Conservation (phyloP, 2,113 vertebrate genomes). For the Myotis davidii region DNA sequence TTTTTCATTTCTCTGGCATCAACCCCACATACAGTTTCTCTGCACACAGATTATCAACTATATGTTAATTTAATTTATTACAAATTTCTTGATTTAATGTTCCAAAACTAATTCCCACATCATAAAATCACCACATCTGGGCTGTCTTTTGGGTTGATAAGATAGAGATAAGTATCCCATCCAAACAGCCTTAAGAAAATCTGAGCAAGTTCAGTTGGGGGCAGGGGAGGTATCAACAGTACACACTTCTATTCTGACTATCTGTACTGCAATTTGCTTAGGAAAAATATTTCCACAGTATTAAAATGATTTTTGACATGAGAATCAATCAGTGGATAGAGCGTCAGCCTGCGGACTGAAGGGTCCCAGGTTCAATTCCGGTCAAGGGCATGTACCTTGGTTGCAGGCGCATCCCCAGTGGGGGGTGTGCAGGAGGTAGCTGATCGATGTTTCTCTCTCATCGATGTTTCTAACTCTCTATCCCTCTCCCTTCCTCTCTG, state of each 20-base stretch:
- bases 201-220: background rate
- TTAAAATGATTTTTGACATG: constrained; percentile 12
- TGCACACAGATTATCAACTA: background rate
- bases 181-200: background rate
- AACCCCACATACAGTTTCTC: background rate
- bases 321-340: background rate
- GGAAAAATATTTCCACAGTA: background rate
- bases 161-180: background rate
- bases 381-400: too few relatives aligned
- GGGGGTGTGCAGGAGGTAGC: too few relatives aligned
- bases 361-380: too few relatives aligned
- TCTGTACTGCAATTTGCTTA: background rate
- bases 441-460: too few relatives aligned
- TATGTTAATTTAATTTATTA: background rate
- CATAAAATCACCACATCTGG: background rate
- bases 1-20: background rate
- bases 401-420: too few relatives aligned
- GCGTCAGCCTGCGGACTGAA: too few relatives aligned
- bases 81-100: constrained; percentile 19
- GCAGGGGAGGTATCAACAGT: background rate
- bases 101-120: background rate
- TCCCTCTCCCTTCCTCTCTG: too few relatives aligned
- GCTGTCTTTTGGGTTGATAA: background rate
- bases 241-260: background rate
- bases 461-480: too few relatives aligned